Conservation (phyloP, 2,888 invertebrate genomes). For the Dicycla oo region DNA sequence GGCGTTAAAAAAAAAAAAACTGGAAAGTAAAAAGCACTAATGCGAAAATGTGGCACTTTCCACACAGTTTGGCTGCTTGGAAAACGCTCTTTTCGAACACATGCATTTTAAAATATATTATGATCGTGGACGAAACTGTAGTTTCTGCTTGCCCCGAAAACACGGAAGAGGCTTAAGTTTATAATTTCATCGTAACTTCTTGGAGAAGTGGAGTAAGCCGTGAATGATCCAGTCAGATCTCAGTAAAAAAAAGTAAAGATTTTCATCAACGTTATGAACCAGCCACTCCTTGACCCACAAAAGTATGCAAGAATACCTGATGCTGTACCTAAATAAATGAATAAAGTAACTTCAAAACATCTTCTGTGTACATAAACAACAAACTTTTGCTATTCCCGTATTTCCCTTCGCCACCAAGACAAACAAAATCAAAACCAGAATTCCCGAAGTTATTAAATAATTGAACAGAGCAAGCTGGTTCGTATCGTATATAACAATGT, state of each 20-base stretch:
- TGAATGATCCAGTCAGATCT: background rate
- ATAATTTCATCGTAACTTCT: background rate
- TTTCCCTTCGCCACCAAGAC: conserved; percentile 17
- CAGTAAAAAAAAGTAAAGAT: background rate
- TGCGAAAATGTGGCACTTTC: no score
- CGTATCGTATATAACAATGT: conserved; percentile 34
- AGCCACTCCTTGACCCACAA: no score
- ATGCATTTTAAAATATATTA: no score
- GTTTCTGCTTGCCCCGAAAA: background rate
- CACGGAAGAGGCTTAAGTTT: background rate
- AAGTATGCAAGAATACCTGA: background rate
- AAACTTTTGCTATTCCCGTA: conserved; percentile 29
- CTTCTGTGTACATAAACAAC: conserved; percentile 12
- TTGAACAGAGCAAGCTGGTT: conserved; percentile 19
- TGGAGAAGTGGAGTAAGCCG: background rate
- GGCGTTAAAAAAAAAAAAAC: no score
- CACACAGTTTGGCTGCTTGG: no score
- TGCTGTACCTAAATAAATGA: conserved; percentile 2
- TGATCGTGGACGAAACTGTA: background rate
- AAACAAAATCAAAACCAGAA: conserved; percentile 46
- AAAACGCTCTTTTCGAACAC: no score
- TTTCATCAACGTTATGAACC: background rate
- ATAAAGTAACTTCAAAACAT: conserved; percentile 11
- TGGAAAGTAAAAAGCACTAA: no score
- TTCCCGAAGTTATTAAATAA: conserved; percentile 42